Conservation (phyloP, 1,140 invertebrate genomes). For the Heliconius congener region DNA sequence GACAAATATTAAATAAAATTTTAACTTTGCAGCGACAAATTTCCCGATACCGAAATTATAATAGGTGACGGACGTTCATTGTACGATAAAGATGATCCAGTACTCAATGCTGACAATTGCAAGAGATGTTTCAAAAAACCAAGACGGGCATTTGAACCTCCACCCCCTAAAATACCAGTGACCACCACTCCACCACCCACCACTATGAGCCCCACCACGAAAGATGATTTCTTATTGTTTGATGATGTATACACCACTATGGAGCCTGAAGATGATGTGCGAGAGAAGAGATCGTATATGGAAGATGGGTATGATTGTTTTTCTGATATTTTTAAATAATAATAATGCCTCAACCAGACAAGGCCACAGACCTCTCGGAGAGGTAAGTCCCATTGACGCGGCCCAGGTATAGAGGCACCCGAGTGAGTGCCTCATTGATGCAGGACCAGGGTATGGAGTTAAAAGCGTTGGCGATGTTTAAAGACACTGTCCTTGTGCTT, state of each 20-base stretch:
- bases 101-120: constrained; percentile 46
- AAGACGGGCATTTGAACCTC: constrained; percentile 39
- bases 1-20: too few species aligned
- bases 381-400: too few species aligned
- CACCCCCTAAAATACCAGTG: constrained; percentile 35
- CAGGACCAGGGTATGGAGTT: too few species aligned
- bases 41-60: constrained; percentile 55
- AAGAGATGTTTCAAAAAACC: constrained; percentile 50
- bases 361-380: too few species aligned
- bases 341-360: too few species aligned
- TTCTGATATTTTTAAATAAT: background rate
- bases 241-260: constrained; percentile 45
- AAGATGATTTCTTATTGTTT: constrained; percentile 38
- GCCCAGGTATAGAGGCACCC: too few species aligned
- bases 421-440: too few species aligned
- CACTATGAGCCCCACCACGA: constrained; percentile 41
- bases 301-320: background rate
- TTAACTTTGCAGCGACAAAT: constrained; percentile 52
- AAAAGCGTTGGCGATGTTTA: too few species aligned
- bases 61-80: constrained; percentile 54
- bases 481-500: too few species aligned
- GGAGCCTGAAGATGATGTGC: constrained; percentile 43
- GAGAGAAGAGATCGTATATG: constrained; percentile 45
- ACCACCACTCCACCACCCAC: constrained; percentile 38
- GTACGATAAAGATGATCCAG: constrained; percentile 48